phyloP scores from a whole-genome alignment of 1,140 invertebrate species.

The Drosophila insularis region DNA sequence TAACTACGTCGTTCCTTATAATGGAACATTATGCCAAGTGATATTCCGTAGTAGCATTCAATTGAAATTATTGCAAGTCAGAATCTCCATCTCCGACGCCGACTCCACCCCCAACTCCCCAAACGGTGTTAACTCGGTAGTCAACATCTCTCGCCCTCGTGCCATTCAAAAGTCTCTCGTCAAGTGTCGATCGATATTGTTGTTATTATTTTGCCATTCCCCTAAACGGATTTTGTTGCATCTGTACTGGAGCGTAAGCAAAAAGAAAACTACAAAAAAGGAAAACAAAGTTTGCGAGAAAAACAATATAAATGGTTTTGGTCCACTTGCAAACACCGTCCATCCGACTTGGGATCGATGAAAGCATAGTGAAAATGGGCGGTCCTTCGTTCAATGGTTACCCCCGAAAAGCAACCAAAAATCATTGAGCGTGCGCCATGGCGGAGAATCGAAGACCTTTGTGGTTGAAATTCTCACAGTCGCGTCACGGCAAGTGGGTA shows the following conservation, averaged over 20 bases:
- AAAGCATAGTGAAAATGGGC: constrained; percentile 75
- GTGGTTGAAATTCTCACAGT: constrained; percentile 21
- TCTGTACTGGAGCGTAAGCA: constrained; percentile 13
- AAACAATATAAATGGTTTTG: constrained; percentile 59
- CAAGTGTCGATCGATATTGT: constrained; percentile 54
- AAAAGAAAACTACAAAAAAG: constrained; percentile 18
- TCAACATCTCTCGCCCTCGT: constrained; percentile 20
- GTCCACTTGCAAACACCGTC: constrained; percentile 34
- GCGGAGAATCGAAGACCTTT: constrained; percentile 23
- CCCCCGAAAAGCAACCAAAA: constrained; percentile 23
- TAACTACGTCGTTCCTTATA: constrained; percentile 45
- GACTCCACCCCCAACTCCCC: constrained; percentile 26
- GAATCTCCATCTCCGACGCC: constrained; percentile 29
- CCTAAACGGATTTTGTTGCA: constrained; percentile 42
- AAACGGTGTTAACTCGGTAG: constrained; percentile 62
- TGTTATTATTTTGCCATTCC: constrained; percentile 21
- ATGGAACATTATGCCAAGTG: constrained; percentile 70
- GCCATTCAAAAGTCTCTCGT: constrained; percentile 29
- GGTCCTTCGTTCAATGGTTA: constrained; percentile 46
- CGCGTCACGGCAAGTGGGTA: background rate
- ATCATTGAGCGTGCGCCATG: constrained; percentile 72
- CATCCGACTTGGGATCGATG: constrained; percentile 64
- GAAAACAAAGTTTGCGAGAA: constrained; percentile 38
- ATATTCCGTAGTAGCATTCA: constrained; percentile 70
- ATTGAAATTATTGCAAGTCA: constrained; percentile 79